A percentile compares a stretch with the other conserved stretches of the same genome.
Conservation (phyloP, 2,888 invertebrate species). For the Cyclophora punctaria region DNA sequence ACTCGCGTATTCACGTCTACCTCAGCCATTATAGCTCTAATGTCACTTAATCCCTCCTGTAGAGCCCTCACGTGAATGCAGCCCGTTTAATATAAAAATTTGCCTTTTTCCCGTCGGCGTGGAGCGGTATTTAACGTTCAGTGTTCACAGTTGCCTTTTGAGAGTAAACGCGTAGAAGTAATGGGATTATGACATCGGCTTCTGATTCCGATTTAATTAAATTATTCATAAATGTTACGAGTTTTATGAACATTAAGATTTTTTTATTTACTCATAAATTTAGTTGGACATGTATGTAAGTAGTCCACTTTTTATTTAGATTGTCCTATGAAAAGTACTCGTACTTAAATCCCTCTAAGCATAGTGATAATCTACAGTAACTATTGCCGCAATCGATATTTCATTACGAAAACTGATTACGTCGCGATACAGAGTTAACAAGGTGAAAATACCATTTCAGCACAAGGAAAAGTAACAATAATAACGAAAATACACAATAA, state of each 20-base stretch:
- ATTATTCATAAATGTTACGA: not conserved
- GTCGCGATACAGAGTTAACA: slow-evolving; percentile 14
- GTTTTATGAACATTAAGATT: too few relatives aligned
- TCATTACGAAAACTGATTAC: slow-evolving; percentile 11
- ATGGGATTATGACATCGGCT: slow-evolving; percentile 59
- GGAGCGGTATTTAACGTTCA: slow-evolving; percentile 49
- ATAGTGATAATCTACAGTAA: not conserved
- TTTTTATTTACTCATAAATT: too few relatives aligned
- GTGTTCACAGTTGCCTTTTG: slow-evolving; percentile 62
- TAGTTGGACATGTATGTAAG: too few relatives aligned
- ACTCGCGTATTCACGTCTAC: slow-evolving; percentile 61
- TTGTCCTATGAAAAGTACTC: too few relatives aligned
- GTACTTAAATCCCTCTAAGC: too few relatives aligned
- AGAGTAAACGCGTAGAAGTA: slow-evolving; percentile 67
- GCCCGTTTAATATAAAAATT: slow-evolving; percentile 71
- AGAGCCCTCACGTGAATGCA: slow-evolving; percentile 69
- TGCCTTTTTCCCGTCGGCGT: slow-evolving; percentile 46
- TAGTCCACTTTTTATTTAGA: too few relatives aligned
- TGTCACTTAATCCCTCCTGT: slow-evolving; percentile 74
- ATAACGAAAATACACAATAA: too few relatives aligned
- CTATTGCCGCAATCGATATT: not conserved
- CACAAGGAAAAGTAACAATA: not conserved
- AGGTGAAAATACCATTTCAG: slow-evolving; percentile 8
- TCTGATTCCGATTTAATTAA: slow-evolving; percentile 35
- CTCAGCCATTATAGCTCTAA: slow-evolving; percentile 67